Evolutionary conservation across 1,140 invertebrate genomes (phyloP).

Genomic region (Tyrophagus putrescentiae): DNA sequence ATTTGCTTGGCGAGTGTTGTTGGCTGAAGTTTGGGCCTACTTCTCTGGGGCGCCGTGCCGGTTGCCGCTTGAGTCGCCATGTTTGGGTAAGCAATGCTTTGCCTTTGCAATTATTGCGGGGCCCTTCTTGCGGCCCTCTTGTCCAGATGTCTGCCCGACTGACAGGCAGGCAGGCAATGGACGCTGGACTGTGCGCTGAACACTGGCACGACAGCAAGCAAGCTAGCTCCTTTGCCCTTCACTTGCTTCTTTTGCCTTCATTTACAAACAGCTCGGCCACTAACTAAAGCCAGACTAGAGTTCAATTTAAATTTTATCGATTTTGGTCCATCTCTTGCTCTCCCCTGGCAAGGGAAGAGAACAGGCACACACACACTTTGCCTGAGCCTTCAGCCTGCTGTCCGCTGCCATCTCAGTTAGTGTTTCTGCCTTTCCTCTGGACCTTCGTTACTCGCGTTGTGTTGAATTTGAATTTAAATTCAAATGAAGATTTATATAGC

Average conservation of each 20-base stretch:
- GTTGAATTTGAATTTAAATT: conserved; percentile 6
- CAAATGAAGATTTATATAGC: conserved; percentile 15
- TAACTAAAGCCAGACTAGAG: conserved; percentile 2
- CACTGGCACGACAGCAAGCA: too few species aligned
- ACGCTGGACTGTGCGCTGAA: too few species aligned
- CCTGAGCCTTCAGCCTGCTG: neutral
- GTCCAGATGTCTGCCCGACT: conserved; percentile 11
- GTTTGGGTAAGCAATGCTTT: conserved; percentile 13
- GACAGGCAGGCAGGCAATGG: too few species aligned
- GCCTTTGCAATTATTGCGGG: too few species aligned
- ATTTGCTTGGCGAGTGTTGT: too few species aligned
- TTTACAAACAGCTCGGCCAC: neutral
- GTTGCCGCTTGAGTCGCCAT: neutral
- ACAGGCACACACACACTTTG: too few species aligned
- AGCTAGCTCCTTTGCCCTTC: too few species aligned
- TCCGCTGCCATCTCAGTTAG: neutral
- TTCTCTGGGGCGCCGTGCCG: neutral
- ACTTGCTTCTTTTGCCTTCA: neutral
- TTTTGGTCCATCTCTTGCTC: neutral
- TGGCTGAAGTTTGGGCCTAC: too few species aligned
- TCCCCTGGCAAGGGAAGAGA: too few species aligned
- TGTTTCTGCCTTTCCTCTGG: neutral
- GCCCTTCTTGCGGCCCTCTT: neutral
- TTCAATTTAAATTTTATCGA: conserved; percentile 12
- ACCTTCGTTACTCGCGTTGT: neutral